phyloP scores from a whole-genome alignment of 2,113 vertebrate genomes.

The Euleptes europaea region DNA sequence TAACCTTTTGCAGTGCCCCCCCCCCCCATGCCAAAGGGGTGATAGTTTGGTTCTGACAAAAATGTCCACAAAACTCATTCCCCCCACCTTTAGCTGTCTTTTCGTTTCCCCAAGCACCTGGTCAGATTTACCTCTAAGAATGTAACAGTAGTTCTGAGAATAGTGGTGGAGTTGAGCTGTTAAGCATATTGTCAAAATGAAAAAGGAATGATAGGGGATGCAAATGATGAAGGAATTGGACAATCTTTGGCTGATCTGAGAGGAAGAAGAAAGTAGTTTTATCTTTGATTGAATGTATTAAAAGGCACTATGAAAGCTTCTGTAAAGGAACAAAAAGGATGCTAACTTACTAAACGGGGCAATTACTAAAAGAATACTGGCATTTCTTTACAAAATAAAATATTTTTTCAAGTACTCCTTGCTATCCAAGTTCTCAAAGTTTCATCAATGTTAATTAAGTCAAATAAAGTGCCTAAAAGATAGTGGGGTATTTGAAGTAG shows the following conservation, averaged over 20 bases:
- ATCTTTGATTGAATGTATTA: constrained; percentile 21
- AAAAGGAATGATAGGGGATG: background rate
- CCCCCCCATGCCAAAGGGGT: background rate
- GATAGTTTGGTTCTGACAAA: background rate
- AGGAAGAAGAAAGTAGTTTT: background rate
- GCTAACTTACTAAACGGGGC: constrained; percentile 33
- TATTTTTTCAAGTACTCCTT: constrained; percentile 43
- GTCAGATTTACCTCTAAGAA: background rate
- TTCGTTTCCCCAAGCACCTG: background rate
- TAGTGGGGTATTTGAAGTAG: constrained; percentile 31
- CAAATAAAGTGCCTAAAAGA: constrained; percentile 41
- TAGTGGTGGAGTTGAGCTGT: constrained; percentile 15
- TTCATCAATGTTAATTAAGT: constrained; percentile 54
- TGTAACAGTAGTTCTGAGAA: background rate
- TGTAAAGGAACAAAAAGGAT: constrained; percentile 15
- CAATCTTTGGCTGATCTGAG: background rate
- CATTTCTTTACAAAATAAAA: constrained; percentile 28
- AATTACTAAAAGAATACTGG: constrained; percentile 29
- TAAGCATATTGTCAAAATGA: background rate
- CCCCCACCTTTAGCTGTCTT: background rate
- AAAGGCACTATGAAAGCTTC: background rate
- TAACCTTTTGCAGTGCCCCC: background rate
- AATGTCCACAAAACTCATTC: background rate
- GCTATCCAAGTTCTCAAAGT: constrained; percentile 39
- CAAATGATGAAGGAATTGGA: background rate